Conservation (phyloP, 35 echinoderm and acorn worm species). For the Lytechinus variegatus region DNA sequence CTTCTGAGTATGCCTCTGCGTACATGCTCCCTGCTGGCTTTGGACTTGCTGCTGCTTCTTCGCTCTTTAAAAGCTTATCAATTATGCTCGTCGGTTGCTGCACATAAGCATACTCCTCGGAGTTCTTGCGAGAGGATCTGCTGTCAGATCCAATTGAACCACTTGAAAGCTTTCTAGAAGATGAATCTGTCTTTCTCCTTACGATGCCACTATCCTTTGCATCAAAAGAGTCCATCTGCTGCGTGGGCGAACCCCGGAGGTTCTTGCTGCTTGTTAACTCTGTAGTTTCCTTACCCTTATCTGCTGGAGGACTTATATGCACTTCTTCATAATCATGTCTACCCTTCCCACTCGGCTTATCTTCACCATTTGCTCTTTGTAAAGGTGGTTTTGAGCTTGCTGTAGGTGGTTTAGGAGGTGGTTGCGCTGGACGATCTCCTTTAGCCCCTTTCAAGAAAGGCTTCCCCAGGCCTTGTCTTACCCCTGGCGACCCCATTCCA, state of each 20-base stretch:
- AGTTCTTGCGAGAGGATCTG: conserved; percentile 12
- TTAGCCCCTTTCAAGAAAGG: background rate
- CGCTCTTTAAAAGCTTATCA: conserved; percentile 34
- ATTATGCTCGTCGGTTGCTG: conserved; percentile 34
- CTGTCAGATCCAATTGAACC: conserved; percentile 13
- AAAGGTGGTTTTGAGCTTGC: background rate
- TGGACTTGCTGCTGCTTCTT: background rate
- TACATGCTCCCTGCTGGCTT: background rate
- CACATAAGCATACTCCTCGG: conserved; percentile 29
- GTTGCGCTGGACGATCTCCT: background rate
- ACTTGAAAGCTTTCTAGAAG: background rate
- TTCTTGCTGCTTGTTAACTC: background rate
- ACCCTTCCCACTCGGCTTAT: background rate
- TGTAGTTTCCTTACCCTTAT: conserved; percentile 4
- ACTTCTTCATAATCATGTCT: conserved; percentile 43
- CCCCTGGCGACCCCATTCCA: background rate
- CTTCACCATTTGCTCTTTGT: background rate
- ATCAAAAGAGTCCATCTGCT: conserved; percentile 31
- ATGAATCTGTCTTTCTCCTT: background rate
- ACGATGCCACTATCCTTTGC: background rate
- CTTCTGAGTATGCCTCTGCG: conserved; percentile 23
- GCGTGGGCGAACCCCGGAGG: background rate
- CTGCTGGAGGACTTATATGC: background rate
- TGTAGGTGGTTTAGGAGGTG: conserved; percentile 19
- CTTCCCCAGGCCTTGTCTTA: background rate